Conservation (phyloP, 2,797 vertebrate genomes). For the Astyanax mexicanus region DNA sequence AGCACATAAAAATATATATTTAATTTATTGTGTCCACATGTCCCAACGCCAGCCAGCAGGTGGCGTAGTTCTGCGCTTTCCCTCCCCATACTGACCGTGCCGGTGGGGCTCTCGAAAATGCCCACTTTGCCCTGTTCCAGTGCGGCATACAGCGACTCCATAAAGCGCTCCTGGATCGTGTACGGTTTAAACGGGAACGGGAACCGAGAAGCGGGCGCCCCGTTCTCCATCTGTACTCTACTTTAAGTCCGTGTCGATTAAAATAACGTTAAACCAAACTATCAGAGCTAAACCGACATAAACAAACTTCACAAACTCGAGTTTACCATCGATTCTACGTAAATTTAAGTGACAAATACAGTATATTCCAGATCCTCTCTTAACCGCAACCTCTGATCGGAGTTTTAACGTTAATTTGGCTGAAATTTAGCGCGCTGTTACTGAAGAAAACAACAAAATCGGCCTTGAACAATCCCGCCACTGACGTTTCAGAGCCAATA, state of each 20-base stretch:
- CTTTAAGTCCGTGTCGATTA: neutral
- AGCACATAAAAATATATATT: too few species aligned
- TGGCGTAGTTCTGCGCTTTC: neutral
- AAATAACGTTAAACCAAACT: neutral
- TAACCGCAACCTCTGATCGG: neutral
- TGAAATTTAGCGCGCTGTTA: too few species aligned
- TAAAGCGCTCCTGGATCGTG: slow-evolving; percentile 91
- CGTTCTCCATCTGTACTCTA: slow-evolving; percentile 71
- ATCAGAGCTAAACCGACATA: neutral
- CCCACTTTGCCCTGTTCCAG: slow-evolving; percentile 90
- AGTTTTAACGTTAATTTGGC: too few species aligned
- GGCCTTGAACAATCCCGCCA: slow-evolving; percentile 55
- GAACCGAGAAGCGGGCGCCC: slow-evolving; percentile 73
- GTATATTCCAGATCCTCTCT: neutral
- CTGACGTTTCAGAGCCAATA: slow-evolving; percentile 39
- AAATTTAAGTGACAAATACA: too few species aligned
- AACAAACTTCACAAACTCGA: neutral
- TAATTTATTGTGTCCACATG: too few species aligned
- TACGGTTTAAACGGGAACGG: slow-evolving; percentile 94
- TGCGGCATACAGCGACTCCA: slow-evolving; percentile 86
- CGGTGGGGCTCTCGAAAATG: slow-evolving; percentile 98
- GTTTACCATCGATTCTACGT: neutral
- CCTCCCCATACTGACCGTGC: slow-evolving; percentile 83
- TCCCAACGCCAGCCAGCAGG: neutral
- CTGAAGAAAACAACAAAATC: slow-evolving; percentile 3